phyloP scores from a whole-genome alignment of 2,888 invertebrate species.

The Clitarchus hookeri region DNA sequence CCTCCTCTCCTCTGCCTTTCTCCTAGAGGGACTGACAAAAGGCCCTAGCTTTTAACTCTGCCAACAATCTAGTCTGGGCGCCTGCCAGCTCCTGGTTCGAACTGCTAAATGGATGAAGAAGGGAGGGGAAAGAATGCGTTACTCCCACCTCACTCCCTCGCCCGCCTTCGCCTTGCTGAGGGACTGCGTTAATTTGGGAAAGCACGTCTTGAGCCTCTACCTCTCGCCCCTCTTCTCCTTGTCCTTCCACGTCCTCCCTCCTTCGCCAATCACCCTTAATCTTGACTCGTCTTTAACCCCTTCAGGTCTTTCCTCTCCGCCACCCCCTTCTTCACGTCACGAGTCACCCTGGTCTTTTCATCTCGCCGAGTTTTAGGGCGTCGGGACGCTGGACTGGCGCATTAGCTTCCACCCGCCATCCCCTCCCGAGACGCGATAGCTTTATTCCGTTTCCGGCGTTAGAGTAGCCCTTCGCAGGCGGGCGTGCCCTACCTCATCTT shows the following conservation, averaged over 20 bases:
- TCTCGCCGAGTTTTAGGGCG: background rate
- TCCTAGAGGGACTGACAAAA: background rate
- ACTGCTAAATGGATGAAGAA: constrained; percentile 10
- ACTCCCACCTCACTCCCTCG: too few species aligned
- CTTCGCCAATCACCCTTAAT: constrained; percentile 4
- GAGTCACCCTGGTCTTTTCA: background rate
- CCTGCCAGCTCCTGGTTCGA: constrained; percentile 3
- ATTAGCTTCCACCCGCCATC: background rate
- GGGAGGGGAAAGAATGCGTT: background rate
- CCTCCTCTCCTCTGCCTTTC: background rate
- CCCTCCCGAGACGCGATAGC: background rate
- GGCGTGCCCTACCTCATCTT: background rate
- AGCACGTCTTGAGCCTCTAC: background rate
- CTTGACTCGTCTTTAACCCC: constrained; percentile 14
- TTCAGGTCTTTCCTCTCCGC: background rate
- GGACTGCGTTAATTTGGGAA: constrained; percentile 14
- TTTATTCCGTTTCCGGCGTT: background rate
- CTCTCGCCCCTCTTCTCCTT: background rate
- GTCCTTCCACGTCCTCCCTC: background rate
- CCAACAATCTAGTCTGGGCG: constrained; percentile 14
- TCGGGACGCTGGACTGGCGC: background rate
- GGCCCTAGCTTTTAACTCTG: constrained; percentile 14
- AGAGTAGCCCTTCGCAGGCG: background rate
- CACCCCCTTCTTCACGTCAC: background rate
- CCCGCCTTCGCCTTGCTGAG: background rate